Percentiles rank a stretch among this genome's conserved stretches.
These are phyloP conservation scores for Ooceraea biroi DNA, from an alignment of 1,140 invertebrate genomes.

Conservation along the genomic window DNA sequence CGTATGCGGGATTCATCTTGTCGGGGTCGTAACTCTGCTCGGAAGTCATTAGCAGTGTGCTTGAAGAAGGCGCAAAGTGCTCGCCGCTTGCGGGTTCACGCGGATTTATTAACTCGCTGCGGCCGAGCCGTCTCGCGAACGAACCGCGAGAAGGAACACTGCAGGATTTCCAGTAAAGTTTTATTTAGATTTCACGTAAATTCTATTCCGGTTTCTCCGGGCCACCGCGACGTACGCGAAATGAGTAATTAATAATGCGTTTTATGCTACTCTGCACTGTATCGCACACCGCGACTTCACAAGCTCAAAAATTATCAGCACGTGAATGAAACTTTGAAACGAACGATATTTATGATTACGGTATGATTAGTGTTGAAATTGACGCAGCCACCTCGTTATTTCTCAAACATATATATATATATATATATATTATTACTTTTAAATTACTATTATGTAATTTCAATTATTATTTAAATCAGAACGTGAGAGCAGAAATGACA, in stretches of 20 bases:
- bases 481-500: too few relatives aligned
- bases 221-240: slow-evolving; percentile 66
- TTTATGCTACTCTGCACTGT: neutral
- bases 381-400: too few relatives aligned
- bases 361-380: too few relatives aligned
- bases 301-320: too few relatives aligned
- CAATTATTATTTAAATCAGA: too few relatives aligned
- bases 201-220: slow-evolving; percentile 64
- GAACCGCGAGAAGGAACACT: slow-evolving; percentile 70
- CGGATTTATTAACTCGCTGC: slow-evolving; percentile 40
- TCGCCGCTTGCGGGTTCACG: slow-evolving; percentile 6
- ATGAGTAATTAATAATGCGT: slow-evolving; percentile 74
- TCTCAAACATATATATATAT: too few relatives aligned
- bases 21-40: neutral
- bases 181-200: slow-evolving; percentile 80
- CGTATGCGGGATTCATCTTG: slow-evolving; percentile 24
- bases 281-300: neutral
- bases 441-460: too few relatives aligned
- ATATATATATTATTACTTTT: too few relatives aligned
- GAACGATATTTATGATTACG: too few relatives aligned
- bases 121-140: slow-evolving; percentile 41
- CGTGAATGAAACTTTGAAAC: too few relatives aligned
- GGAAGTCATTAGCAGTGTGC: slow-evolving; percentile 36
- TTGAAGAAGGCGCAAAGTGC: slow-evolving; percentile 34
- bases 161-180: slow-evolving; percentile 78